Percentiles rank a stretch among this genome's conserved stretches.
Conservation (phyloP, 2,888 invertebrate species). For the Epicampocera succincta region DNA sequence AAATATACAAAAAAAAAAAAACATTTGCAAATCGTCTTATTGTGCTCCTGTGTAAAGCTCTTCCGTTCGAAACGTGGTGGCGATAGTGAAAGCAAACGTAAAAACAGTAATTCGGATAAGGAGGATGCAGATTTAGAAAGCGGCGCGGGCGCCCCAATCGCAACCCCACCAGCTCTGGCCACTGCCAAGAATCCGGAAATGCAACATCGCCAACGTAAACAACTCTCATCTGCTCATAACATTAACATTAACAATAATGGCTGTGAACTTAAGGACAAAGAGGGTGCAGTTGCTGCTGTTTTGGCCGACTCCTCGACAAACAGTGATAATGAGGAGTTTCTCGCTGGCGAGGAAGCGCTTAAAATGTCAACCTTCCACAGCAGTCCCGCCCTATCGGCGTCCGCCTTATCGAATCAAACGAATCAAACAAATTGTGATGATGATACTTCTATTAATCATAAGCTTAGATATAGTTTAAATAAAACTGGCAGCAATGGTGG, state of each 20-base stretch:
- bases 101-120: constrained; percentile 79
- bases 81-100: constrained; percentile 78
- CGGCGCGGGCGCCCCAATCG: constrained; percentile 73
- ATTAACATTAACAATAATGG: constrained; percentile 73
- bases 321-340: constrained; percentile 75
- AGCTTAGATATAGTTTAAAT: constrained; percentile 69
- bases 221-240: constrained; percentile 68
- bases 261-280: constrained; percentile 70
- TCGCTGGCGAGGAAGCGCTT: constrained; percentile 73
- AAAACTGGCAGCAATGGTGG: constrained; percentile 64
- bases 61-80: constrained; percentile 73
- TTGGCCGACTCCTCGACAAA: constrained; percentile 52
- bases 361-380: constrained; percentile 75
- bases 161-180: constrained; percentile 56
- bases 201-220: constrained; percentile 80
- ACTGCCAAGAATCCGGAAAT: constrained; percentile 75
- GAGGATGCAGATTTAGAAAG: constrained; percentile 71
- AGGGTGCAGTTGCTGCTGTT: constrained; percentile 69
- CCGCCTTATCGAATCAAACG: constrained; percentile 77
- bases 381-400: constrained; percentile 75
- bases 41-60: constrained; percentile 66
- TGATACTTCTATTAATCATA: constrained; percentile 71
- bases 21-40: constrained; percentile 6
- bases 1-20: not conserved
- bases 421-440: constrained; percentile 78